Conservation (phyloP, 2,797 vertebrate genomes). For the Heliangelus exortis region DNA sequence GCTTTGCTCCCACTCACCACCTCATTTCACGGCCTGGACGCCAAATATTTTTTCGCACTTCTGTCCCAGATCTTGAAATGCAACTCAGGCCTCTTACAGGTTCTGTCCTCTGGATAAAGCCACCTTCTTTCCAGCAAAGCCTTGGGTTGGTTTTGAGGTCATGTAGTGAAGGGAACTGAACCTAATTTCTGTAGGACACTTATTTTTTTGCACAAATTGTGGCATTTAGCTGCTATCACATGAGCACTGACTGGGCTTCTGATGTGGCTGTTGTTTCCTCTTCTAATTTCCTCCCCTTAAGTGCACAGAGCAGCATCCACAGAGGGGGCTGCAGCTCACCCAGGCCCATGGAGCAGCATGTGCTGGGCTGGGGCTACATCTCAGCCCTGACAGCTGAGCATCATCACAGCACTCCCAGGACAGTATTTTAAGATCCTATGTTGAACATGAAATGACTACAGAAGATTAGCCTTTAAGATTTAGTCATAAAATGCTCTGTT, state of each 20-base stretch:
- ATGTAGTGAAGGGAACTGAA: not conserved
- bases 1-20: not conserved
- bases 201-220: not conserved
- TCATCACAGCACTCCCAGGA: not conserved
- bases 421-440: not conserved
- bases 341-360: not conserved
- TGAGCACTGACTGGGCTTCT: not conserved
- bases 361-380: not conserved
- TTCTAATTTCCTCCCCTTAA: not conserved
- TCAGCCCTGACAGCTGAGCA: not conserved
- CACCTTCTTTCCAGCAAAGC: not conserved
- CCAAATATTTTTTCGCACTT: not conserved
- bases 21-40: not conserved
- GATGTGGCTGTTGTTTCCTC: not conserved
- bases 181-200: not conserved
- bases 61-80: not conserved
- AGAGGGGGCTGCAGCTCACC: not conserved
- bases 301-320: not conserved
- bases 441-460: not conserved
- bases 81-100: not conserved
- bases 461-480: not conserved
- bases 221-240: not conserved
- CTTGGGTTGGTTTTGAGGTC: not conserved
- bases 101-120: not conserved
- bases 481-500: not conserved